These are phyloP conservation scores for Trichogramma pretiosum DNA, from an alignment of 1,140 invertebrate species.

Conservation along the genomic window DNA sequence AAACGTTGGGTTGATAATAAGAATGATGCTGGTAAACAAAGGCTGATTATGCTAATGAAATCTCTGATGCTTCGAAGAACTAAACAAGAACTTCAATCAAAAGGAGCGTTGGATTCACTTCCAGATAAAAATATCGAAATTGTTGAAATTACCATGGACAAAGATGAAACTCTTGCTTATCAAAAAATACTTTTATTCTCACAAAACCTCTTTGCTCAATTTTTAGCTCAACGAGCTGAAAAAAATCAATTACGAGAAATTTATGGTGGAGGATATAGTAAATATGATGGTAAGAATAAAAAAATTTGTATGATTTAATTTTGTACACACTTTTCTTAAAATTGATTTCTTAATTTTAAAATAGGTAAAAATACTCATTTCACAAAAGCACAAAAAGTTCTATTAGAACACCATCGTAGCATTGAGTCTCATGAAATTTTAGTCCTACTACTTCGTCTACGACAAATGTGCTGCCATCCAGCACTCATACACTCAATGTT, in stretches of 20 bases:
- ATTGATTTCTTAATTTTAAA: conserved; percentile 12
- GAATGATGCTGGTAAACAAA: conserved; percentile 57
- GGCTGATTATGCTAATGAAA: conserved; percentile 71
- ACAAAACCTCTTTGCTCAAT: conserved; percentile 64
- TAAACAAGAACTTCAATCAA: conserved; percentile 63
- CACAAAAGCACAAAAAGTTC: conserved; percentile 34
- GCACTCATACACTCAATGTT: conserved; percentile 67
- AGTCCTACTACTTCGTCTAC: conserved; percentile 68
- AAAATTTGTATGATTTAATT: background rate
- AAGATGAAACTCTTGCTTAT: conserved; percentile 68
- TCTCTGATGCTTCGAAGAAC: conserved; percentile 75
- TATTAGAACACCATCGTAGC: conserved; percentile 35
- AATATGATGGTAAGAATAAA: background rate
- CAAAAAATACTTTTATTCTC: conserved; percentile 66
- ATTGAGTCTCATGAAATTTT: conserved; percentile 70
- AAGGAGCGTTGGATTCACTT: conserved; percentile 51
- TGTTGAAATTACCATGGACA: conserved; percentile 53
- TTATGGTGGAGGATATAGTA: conserved; percentile 25
- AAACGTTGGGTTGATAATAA: conserved; percentile 66
- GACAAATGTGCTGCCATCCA: conserved; percentile 85
- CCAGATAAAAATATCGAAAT: conserved; percentile 55
- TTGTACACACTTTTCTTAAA: conserved; percentile 10
- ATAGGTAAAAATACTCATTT: conserved; percentile 32
- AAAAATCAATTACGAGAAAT: conserved; percentile 44
- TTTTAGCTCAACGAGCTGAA: conserved; percentile 63